Conservation (phyloP, 2,113 vertebrate genomes). For the Castor canadensis region DNA sequence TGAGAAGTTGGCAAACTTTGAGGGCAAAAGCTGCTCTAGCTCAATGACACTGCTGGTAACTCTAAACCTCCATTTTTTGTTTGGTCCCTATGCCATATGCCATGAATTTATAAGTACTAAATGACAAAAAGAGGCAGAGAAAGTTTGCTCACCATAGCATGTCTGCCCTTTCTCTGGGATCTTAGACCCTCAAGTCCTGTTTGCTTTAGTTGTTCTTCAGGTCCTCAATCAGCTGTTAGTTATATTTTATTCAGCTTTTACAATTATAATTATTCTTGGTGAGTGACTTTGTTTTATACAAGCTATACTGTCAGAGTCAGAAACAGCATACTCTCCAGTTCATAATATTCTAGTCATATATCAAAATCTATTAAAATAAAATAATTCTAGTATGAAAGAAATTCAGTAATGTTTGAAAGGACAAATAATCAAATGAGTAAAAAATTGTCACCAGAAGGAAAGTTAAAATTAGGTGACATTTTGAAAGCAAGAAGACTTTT, state of each 20-base stretch:
- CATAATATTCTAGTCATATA: neutral
- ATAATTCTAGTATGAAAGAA: constrained; percentile 42
- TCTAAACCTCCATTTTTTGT: neutral
- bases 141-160: neutral
- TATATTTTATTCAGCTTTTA: neutral
- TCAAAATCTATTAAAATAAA: constrained; percentile 52
- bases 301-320: neutral
- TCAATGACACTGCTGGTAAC: neutral
- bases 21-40: neutral
- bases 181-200: neutral
- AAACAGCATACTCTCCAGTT: neutral
- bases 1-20: neutral
- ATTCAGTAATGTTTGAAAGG: constrained; percentile 44
- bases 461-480: constrained; percentile 52
- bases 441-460: constrained; percentile 31
- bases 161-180: neutral
- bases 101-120: constrained; percentile 9
- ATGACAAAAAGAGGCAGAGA: neutral
- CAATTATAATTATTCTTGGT: neutral
- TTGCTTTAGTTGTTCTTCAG: neutral
- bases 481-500: constrained; percentile 16
- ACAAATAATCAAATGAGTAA: constrained; percentile 40
- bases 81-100: neutral
- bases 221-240: neutral
- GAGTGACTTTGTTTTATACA: neutral